Evolutionary conservation across 2,797 vertebrate genomes (phyloP), one percentile per base, ranked within the genome.

Genomic region (Alectoris magna): DNA sequence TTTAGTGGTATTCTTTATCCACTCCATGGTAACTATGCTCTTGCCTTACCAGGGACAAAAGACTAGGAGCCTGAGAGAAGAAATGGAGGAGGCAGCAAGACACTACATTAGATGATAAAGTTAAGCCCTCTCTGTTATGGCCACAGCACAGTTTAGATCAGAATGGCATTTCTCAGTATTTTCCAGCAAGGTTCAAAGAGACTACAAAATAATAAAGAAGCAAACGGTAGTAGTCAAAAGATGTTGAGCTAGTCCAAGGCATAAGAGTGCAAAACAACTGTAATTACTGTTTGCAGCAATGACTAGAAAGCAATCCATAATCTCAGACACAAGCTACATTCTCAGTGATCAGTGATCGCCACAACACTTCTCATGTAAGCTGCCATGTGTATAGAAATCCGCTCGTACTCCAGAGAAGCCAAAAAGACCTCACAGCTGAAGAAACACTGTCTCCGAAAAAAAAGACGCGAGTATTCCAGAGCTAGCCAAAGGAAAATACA

Each of bases 101-200:
- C 43, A 17, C 46, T 62, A 76, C 18, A 23, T 44, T 39, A 79
- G 27, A 79, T 26, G 24, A 18, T 38, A n/a, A 5, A 43, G 22
- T 23, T 63, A 21, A 6, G 13, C 26, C 31, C 21, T 14, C 56
- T 81, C 68, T 0, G 0, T 59, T 63, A n/a, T 6, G 82, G 21
- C 56, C 64, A 72, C 48, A n/a, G 34, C 12, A 14, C 19, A 53
- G 48, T 67, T 83, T 41, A 71, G 36, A 15, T 27, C n/a, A 49
- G 31, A 83, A 49, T 26, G 80, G 17, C 46, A 59, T 74, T 83
- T 63, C 69, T 80, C 51, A 31, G 34, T 36, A 31, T 41, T 84
- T 51, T 48, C 14, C 2, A 14, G n/a, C 23, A 27, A 34, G 9
- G n/a, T 46, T 67, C 48, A 44, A 58, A 76, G 59, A 75, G 10